These are phyloP conservation scores for Sinodicranocentrus sp. DNA, from an alignment of 2,888 invertebrate species.

Conservation along the genomic window DNA sequence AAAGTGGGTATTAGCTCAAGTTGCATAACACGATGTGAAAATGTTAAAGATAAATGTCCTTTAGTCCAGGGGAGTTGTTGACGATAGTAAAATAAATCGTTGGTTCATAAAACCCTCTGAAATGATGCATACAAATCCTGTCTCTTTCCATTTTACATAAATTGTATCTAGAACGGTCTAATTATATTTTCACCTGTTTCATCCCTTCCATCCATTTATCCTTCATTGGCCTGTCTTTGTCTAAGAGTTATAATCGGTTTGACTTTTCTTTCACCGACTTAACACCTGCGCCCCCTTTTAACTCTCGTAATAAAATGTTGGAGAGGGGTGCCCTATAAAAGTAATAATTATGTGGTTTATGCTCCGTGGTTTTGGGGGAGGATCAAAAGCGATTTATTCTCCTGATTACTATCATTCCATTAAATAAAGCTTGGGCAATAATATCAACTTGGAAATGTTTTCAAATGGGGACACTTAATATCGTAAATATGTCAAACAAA, in stretches of 20 bases:
- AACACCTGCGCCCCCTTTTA: background rate
- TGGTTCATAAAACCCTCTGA: too few species aligned
- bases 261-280: conserved; percentile 11
- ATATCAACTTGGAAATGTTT: conserved; percentile 7
- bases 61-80: too few species aligned
- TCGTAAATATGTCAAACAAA: conserved; percentile 18
- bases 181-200: conserved; percentile 62
- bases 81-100: too few species aligned
- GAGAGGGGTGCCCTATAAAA: conserved; percentile 2
- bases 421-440: conserved; percentile 9
- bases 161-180: conserved; percentile 22
- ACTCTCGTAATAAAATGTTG: background rate
- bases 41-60: too few species aligned
- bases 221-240: background rate
- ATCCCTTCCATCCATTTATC: conserved; percentile 31
- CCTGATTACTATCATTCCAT: conserved; percentile 24
- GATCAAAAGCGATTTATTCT: conserved; percentile 45
- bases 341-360: conserved; percentile 61
- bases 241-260: background rate
- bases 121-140: background rate
- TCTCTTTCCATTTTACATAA: background rate
- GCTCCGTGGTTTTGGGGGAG: conserved; percentile 55
- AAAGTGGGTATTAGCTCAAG: too few species aligned
- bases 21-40: too few species aligned
- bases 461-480: conserved; percentile 29